Conservation (phyloP, 1,140 invertebrate species). For the Bombus terrestris region DNA sequence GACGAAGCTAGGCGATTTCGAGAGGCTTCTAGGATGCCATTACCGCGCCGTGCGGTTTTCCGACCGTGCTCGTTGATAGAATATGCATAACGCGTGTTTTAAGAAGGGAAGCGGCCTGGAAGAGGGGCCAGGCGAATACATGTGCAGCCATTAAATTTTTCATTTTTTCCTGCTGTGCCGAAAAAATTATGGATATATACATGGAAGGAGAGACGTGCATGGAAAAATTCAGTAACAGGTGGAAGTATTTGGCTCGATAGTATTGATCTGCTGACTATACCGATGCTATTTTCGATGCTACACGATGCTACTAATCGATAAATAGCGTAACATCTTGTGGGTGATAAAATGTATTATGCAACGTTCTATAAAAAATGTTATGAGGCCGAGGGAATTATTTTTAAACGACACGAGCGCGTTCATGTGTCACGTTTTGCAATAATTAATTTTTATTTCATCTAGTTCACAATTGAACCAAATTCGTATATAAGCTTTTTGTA, state of each 20-base stretch:
- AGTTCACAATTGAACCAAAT: too few relatives aligned
- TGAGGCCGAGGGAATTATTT: neutral
- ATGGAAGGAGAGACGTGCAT: neutral
- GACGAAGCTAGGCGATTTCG: conserved; percentile 36
- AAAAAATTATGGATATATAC: neutral
- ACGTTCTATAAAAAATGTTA: neutral
- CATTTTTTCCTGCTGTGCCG: neutral
- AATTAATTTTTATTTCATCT: neutral
- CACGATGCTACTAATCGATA: neutral
- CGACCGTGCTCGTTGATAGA: conserved; percentile 71
- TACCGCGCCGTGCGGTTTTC: conserved; percentile 68
- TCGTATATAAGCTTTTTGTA: too few relatives aligned
- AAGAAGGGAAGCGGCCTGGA: conserved; percentile 71
- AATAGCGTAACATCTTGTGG: neutral
- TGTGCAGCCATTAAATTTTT: conserved; percentile 41
- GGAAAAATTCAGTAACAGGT: conserved; percentile 6
- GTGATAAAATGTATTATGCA: neutral
- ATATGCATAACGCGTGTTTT: conserved; percentile 76
- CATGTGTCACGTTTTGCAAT: neutral
- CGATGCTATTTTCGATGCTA: neutral
- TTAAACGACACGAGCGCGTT: neutral
- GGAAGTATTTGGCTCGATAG: neutral
- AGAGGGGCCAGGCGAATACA: conserved; percentile 27
- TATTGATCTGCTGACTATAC: neutral
- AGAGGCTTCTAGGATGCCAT: conserved; percentile 68